Percentiles rank a stretch among this genome's conserved stretches.
Evolutionary conservation across 2,113 vertebrate genomes (phyloP).

Genomic region (Corvus moneduloides): DNA sequence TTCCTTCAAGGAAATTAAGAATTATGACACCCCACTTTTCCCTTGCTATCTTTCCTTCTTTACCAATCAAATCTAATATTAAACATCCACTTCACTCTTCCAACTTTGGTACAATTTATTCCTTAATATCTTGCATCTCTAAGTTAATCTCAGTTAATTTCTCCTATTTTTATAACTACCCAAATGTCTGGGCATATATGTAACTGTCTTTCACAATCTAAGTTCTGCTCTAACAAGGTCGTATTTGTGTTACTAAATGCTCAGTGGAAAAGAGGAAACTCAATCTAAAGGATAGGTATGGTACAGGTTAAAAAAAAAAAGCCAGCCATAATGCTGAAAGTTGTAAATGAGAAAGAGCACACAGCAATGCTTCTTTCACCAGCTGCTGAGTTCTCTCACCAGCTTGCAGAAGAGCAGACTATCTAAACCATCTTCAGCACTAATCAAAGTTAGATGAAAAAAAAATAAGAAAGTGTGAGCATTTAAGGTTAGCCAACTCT

Average conservation of each 20-base stretch:
- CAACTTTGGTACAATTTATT: background rate
- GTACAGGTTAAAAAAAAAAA: background rate
- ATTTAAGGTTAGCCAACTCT: background rate
- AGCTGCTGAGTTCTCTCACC: background rate
- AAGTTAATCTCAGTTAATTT: background rate
- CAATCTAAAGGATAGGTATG: background rate
- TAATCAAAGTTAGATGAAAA: background rate
- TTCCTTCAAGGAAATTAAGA: background rate
- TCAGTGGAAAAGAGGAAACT: background rate
- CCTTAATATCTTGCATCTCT: background rate
- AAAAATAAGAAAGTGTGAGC: background rate
- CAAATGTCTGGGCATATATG: background rate
- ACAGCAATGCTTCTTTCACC: background rate
- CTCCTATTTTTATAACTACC: background rate
- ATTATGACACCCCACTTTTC: background rate
- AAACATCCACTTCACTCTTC: background rate
- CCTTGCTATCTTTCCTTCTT: background rate
- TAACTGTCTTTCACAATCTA: background rate
- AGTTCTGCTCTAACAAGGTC: background rate
- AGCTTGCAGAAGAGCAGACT: background rate
- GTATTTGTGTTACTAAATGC: background rate
- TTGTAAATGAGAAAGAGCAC: background rate
- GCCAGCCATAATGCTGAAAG: background rate
- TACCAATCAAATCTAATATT: background rate
- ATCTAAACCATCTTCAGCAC: background rate